Evolutionary conservation across 1,140 invertebrate genomes (phyloP), one percentile per base, ranked within the genome.

Genomic region (Sitophilus oryzae): DNA sequence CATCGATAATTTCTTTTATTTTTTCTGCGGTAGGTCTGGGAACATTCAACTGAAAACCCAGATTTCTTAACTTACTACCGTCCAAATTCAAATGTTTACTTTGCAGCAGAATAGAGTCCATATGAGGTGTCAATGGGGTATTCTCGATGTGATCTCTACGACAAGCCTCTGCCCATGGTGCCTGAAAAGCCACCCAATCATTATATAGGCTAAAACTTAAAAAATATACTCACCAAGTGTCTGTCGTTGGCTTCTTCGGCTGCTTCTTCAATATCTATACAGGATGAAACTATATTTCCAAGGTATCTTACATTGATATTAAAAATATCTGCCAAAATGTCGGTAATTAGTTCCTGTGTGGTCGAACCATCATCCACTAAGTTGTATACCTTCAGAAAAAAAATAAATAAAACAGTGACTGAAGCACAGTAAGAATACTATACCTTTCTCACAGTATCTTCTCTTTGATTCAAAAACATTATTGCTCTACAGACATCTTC

Each of bases 171-270:
- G 89, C 90, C 92, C 92, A 96, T 6, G 90, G 90, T 0, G 79
- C 35, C 55, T 57, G 19, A 46, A 30, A 30, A 30, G 5, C 11
- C 5, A 30, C 11, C 4, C 5, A n/a, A 4, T 38, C 15, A 38
- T 15, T 38, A 38, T n/a, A 14, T 4, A 38, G 4, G 36, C 15
- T 10, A 38, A n/a, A n/a, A 16, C 16, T 6, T 4, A 44, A 23
- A n/a, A 5, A 3, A 22, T 46, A 3, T 46, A 44, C 52, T 48
- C 46, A 57, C 81, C 74, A 93, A 80, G 71, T 94, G 92, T 69
- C 93, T 93, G 68, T 94, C 91, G 73, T 94, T 94, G 0, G 89
- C 88, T 63, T 94, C 90, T 58, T 92, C 89, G 0, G 90, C 85
- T 20, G 91, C 82, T 18, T 79, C 77, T n/a, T 76, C 78, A 72